Percentiles rank a stretch among this genome's conserved stretches.
Conservation (phyloP, 1,140 invertebrate genomes). For the Zelostemma sp. region DNA sequence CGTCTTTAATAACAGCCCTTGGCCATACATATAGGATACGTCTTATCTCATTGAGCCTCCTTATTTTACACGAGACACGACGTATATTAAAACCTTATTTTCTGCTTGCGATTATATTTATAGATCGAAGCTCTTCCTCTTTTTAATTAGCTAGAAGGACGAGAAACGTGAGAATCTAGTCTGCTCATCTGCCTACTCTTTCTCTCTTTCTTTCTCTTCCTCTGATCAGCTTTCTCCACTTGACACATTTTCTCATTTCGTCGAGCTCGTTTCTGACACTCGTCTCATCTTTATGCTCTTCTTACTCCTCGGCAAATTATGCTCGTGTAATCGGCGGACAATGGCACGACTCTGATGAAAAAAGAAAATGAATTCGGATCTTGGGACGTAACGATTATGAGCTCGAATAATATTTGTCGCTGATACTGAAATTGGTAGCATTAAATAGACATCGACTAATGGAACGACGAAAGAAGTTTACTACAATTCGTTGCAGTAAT, state of each 20-base stretch:
- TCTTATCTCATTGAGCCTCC: slow-evolving; percentile 41
- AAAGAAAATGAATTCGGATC: background rate
- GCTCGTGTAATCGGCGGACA: background rate
- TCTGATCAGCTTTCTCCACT: slow-evolving; percentile 28
- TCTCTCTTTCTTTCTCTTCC: slow-evolving; percentile 4
- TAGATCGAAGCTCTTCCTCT: slow-evolving; percentile 26
- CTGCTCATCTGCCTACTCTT: slow-evolving; percentile 4
- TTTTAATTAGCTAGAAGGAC: background rate
- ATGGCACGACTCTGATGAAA: background rate
- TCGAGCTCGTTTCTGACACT: background rate
- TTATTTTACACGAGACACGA: slow-evolving; percentile 45
- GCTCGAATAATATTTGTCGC: background rate
- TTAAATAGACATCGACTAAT: slow-evolving; percentile 5
- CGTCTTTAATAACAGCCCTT: slow-evolving; percentile 40
- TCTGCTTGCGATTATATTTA: slow-evolving; percentile 56
- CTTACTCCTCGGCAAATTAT: background rate
- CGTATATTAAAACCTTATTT: slow-evolving; percentile 65
- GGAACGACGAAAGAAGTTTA: background rate
- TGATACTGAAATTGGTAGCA: background rate
- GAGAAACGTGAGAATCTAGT: background rate
- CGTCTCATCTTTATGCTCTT: background rate
- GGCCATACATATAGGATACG: slow-evolving; percentile 15
- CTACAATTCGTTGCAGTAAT: slow-evolving; percentile 9
- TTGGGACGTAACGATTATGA: background rate
- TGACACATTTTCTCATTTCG: slow-evolving; percentile 17